Evolutionary conservation across 2,888 invertebrate genomes (phyloP), one percentile per base, ranked within the genome.

Genomic region (Neoaliturus tenellus): DNA sequence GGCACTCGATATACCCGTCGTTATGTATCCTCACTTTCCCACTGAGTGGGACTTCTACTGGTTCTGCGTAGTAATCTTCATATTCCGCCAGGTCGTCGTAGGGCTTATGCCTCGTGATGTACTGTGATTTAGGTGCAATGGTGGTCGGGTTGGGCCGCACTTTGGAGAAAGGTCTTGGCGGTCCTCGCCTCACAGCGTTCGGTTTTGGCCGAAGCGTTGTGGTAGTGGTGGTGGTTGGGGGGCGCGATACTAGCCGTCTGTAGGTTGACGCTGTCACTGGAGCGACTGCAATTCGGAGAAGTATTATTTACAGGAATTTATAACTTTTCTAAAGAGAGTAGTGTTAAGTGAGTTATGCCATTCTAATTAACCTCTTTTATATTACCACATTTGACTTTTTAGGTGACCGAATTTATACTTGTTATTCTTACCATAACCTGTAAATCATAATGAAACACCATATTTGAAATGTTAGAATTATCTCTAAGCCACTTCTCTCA

Each of bases 1-100:
- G 91, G 89, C 98, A 98, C 87, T 96, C 95, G 87, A 98, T 95
- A 81, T 93, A 93, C 39, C 96, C 96, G 89, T 93, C 92, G n/a
- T 92, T 92, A 88, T 94, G 93, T 10, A 95, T 90, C 71, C 93
- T 90, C 33, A 94, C 87, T 80, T 78, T 82, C 4, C 73, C 73
- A 23, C 85, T 86, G 25, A 88, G 86, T 1, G 88, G 88, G 31
- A 88, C 85, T 10, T 87, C 88, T 6, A 88, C 87, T 6, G 88
- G 88, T 41, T 88, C 88, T 4, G 88, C 87, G 81, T 87, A 86
- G 82, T 87, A 87, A 51, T 87, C 85, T 35, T 86, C 87, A 39
- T 87, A 87, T 44, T 88, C 85, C 87, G 86, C 82, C 86, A 80
- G 41, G 17, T 83, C 80, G 20, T 80, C 69, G 33, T 71, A 78